These are phyloP conservation scores for Heliconius erato DNA, from an alignment of 2,888 invertebrate species.

Conservation along the genomic window DNA sequence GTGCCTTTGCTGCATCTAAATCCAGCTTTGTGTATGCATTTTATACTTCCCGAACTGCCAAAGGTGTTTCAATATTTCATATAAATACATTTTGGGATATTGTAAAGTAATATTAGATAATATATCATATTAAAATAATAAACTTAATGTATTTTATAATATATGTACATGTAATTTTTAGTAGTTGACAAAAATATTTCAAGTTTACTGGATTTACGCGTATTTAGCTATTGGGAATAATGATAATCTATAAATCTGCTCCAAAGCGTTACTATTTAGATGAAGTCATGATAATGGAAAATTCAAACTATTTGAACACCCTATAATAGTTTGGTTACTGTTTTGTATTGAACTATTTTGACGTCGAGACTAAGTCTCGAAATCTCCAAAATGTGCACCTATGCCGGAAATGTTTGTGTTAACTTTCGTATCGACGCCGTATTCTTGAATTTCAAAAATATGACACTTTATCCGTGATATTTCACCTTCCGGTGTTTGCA, in stretches of 20 bases:
- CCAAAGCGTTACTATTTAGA: neutral
- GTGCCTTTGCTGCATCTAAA: conserved; percentile 68
- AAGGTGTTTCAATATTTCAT: conserved; percentile 57
- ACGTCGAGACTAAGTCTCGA: conserved; percentile 68
- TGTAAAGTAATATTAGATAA: neutral
- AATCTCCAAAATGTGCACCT: conserved; percentile 82
- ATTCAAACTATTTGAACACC: conserved; percentile 52
- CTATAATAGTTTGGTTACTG: conserved; percentile 56
- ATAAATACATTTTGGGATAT: neutral
- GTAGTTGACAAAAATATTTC: neutral
- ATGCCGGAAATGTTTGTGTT: conserved; percentile 75
- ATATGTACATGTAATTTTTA: neutral
- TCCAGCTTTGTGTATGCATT: conserved; percentile 73
- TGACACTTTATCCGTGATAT: conserved; percentile 34
- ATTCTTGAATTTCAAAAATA: conserved; percentile 73
- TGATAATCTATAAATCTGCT: neutral
- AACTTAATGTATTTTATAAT: neutral
- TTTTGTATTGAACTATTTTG: conserved; percentile 72
- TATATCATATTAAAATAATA: neutral
- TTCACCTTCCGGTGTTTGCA: conserved; percentile 29
- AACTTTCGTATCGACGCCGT: conserved; percentile 71
- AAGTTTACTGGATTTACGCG: neutral
- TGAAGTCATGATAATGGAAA: neutral
- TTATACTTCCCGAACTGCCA: conserved; percentile 60
- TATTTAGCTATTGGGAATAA: neutral